Evolutionary conservation across 2,888 invertebrate genomes (phyloP).

Genomic region (Teinopalpus imperialis): DNA sequence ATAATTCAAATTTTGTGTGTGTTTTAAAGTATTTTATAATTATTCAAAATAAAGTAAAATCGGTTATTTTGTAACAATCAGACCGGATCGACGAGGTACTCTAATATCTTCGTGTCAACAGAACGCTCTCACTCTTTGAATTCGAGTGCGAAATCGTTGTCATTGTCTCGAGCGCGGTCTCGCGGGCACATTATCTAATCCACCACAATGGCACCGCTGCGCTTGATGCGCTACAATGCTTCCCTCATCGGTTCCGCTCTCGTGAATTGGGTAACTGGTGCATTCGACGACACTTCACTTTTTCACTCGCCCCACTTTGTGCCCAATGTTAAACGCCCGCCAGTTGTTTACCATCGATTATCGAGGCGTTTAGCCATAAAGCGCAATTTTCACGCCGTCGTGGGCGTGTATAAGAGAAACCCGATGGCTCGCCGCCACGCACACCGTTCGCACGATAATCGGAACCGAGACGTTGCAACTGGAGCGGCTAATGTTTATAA

Average conservation of each 20-base stretch:
- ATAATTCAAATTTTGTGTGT: too few species aligned
- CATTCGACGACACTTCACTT: conserved; percentile 78
- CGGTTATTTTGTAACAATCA: too few species aligned
- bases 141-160: conserved; percentile 55
- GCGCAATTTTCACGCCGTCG: conserved; percentile 60
- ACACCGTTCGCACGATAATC: conserved; percentile 74
- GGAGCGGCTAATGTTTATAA: conserved; percentile 75
- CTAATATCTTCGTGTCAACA: conserved; percentile 30
- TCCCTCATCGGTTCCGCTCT: conserved; percentile 77
- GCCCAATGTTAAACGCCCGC: conserved; percentile 43
- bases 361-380: conserved; percentile 58
- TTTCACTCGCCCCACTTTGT: conserved; percentile 58
- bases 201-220: conserved; percentile 60
- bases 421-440: conserved; percentile 50
- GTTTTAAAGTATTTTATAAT: too few species aligned
- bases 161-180: conserved; percentile 67
- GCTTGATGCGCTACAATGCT: conserved; percentile 62
- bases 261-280: conserved; percentile 77
- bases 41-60: too few species aligned
- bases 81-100: too few species aligned
- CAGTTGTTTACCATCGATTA: conserved; percentile 65
- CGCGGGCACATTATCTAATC: conserved; percentile 71
- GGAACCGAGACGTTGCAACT: conserved; percentile 69
- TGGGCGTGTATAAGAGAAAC: conserved; percentile 56
- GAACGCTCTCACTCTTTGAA: conserved; percentile 62